Evolutionary conservation across 2,797 vertebrate genomes (phyloP).

Genomic region (Ispidina lecontei): DNA sequence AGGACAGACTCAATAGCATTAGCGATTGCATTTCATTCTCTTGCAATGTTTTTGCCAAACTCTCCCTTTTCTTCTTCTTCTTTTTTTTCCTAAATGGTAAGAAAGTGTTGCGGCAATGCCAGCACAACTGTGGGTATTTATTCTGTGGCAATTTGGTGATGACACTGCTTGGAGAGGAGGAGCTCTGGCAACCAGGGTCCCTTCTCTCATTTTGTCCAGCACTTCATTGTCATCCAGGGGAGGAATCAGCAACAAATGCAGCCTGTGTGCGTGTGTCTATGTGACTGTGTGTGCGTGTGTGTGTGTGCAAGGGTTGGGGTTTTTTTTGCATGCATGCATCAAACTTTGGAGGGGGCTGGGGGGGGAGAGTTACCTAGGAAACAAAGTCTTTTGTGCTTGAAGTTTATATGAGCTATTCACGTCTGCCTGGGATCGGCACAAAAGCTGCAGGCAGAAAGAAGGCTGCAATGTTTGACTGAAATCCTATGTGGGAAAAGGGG

Average conservation of each 20-base stretch:
- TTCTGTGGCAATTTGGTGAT: conserved; percentile 45
- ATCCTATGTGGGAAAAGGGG: conserved; percentile 46
- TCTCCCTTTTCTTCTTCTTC: background rate
- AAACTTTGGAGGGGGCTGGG: conserved; percentile 68
- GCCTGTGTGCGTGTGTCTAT: conserved; percentile 5
- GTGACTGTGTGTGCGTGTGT: background rate
- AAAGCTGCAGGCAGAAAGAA: conserved; percentile 82
- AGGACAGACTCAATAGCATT: background rate
- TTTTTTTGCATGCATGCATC: conserved; percentile 76
- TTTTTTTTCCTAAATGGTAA: background rate
- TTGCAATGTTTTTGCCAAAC: conserved; percentile 37
- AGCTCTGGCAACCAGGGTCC: conserved; percentile 63
- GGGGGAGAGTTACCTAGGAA: conserved; percentile 89
- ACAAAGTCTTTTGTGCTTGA: conserved; percentile 89
- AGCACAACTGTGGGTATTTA: conserved; percentile 2
- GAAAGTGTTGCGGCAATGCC: background rate
- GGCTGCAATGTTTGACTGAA: conserved; percentile 77
- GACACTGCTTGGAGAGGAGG: conserved; percentile 58
- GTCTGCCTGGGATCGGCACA: conserved; percentile 86
- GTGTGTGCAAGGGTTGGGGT: background rate
- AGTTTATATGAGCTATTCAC: conserved; percentile 87
- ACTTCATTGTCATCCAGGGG: conserved; percentile 78
- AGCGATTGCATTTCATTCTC: conserved; percentile 2
- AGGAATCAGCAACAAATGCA: conserved; percentile 80
- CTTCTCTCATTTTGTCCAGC: conserved; percentile 64